Conservation (phyloP, 2,888 invertebrate genomes). For the Diarsia dahlii region DNA sequence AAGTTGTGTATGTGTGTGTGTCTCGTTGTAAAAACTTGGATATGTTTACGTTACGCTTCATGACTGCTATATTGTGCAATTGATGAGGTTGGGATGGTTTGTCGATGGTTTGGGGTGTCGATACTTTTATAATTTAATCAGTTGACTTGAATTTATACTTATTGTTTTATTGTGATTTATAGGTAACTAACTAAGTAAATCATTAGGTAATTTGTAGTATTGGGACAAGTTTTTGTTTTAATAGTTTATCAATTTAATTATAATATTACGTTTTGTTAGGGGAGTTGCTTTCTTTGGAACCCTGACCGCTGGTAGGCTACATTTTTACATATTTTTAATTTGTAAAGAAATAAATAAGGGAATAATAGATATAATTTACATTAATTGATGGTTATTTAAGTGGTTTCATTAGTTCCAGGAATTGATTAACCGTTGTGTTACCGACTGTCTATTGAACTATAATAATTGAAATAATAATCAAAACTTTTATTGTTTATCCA, state of each 20-base stretch:
- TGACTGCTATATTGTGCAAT: slow-evolving; percentile 81
- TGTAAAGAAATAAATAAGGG: no score
- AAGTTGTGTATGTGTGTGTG: slow-evolving; percentile 48
- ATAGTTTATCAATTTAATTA: neutral
- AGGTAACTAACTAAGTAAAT: no score
- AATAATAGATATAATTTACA: neutral
- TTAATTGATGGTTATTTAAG: neutral
- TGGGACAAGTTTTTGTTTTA: neutral
- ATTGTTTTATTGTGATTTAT: no score
- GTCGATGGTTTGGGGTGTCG: slow-evolving; percentile 38
- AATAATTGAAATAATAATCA: neutral
- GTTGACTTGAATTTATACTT: no score
- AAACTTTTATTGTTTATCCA: neutral
- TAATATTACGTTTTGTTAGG: no score
- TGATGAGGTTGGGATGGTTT: slow-evolving; percentile 70
- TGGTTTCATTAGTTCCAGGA: neutral
- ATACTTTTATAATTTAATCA: neutral
- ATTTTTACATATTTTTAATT: no score
- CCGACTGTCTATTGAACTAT: neutral
- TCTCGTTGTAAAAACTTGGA: slow-evolving; percentile 69
- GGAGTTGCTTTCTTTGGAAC: no score
- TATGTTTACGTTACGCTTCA: slow-evolving; percentile 78
- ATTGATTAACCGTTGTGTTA: neutral
- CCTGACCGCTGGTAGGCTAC: no score
- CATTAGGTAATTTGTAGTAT: neutral